Conservation (phyloP, 2,797 vertebrate species). For the Pteropus rufus region DNA sequence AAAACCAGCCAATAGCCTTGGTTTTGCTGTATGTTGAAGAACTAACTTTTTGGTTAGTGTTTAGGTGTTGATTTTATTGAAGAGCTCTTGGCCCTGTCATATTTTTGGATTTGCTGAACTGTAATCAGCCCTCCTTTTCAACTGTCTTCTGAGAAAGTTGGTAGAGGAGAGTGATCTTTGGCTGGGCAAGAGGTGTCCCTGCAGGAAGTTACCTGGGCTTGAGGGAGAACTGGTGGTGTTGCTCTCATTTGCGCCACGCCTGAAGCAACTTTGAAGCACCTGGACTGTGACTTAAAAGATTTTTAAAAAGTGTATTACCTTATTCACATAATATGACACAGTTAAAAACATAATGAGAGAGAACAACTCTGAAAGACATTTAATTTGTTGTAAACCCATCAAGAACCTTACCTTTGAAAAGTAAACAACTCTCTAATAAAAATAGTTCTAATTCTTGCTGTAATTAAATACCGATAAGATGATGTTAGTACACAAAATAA, state of each 20-base stretch:
- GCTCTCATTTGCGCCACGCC: background rate
- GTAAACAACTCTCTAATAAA: constrained; percentile 28
- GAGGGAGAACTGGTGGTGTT: background rate
- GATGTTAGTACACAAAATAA: constrained; percentile 7
- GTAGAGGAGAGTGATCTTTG: background rate
- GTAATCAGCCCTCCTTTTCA: background rate
- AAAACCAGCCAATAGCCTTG: background rate
- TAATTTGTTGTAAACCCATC: constrained; percentile 24
- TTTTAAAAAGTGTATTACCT: background rate
- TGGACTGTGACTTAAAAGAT: background rate
- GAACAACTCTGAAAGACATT: background rate
- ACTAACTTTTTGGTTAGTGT: background rate
- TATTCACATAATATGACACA: background rate
- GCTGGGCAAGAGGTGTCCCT: background rate
- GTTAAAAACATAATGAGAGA: background rate
- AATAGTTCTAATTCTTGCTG: constrained; percentile 33
- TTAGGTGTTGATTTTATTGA: background rate
- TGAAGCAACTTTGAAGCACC: background rate
- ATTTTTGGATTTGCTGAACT: background rate
- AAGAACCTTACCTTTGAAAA: constrained; percentile 39
- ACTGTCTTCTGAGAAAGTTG: background rate
- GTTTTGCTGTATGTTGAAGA: background rate
- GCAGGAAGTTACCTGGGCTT: background rate
- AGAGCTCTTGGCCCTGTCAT: background rate
- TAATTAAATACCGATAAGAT: constrained; percentile 7